Evolutionary conservation across 2,888 invertebrate genomes (phyloP), one percentile per base, ranked within the genome.

Genomic region (Choreutis nemorana): DNA sequence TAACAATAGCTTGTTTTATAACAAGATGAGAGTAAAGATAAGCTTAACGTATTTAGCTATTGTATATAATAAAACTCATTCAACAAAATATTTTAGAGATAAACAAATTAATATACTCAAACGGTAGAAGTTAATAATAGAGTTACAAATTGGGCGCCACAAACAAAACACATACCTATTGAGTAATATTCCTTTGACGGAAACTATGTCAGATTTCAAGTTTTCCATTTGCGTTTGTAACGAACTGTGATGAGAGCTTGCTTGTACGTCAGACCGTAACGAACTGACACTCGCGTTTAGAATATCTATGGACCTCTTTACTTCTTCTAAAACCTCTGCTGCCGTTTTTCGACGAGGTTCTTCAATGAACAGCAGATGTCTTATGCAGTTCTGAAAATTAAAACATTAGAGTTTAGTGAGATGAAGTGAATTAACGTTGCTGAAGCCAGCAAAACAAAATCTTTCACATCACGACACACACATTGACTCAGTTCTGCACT

Each of bases 101-200:
- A n/a, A n/a, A n/a, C n/a, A n/a, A n/a, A n/a, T n/a, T n/a, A n/a
- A n/a, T n/a, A n/a, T n/a, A n/a, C n/a, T n/a, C n/a, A n/a, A n/a
- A n/a, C n/a, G n/a, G n/a, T n/a, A n/a, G n/a, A n/a, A n/a, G n/a
- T n/a, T n/a, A n/a, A n/a, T n/a, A n/a, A n/a, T n/a, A n/a, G n/a
- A n/a, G n/a, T n/a, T n/a, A n/a, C n/a, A n/a, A n/a, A n/a, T n/a
- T n/a, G n/a, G n/a, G n/a, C n/a, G n/a, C n/a, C n/a, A n/a, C n/a
- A n/a, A n/a, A n/a, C n/a, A n/a, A n/a, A n/a, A n/a, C n/a, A n/a
- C 50, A 49, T 50, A 86, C 87, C 86, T 85, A 67, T 85, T 87
- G 11, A 90, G 67, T 25, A 90, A 58, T 29, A 90, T 81, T 30
- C 89, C 88, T 61, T 90, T 90, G 12, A 90, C 86, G 8, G 87